phyloP scores from a whole-genome alignment of 2,113 vertebrate genomes.

The Platichthys stellatus region DNA sequence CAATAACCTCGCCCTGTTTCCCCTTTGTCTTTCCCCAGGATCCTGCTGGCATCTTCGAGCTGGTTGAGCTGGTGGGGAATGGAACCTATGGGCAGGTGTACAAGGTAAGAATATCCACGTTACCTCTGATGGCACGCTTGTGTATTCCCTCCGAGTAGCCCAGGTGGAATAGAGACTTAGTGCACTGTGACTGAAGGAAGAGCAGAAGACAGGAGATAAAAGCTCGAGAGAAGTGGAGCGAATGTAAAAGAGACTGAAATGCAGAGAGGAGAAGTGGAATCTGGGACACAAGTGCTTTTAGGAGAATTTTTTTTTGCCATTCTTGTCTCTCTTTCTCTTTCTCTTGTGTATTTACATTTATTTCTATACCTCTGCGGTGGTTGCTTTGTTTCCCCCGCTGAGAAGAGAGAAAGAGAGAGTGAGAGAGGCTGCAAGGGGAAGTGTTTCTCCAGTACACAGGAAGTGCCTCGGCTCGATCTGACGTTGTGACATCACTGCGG shows the following conservation, averaged over 20 bases:
- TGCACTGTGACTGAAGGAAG: conserved; percentile 14
- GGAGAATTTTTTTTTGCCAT: conserved; percentile 7
- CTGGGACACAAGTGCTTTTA: conserved; percentile 50
- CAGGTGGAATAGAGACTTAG: conserved; percentile 8
- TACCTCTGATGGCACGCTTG: no score
- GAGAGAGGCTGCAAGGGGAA: conserved; percentile 5
- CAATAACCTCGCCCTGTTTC: conserved; percentile 1
- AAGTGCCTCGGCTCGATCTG: conserved; percentile 12
- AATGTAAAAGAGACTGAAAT: conserved; percentile 25
- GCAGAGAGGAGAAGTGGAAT: conserved; percentile 27
- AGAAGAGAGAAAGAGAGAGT: not conserved
- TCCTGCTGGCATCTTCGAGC: conserved; percentile 96
- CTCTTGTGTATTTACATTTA: conserved; percentile 8
- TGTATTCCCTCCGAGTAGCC: not conserved
- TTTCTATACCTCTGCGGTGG: not conserved
- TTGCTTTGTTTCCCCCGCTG: not conserved
- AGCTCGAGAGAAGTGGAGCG: conserved; percentile 47
- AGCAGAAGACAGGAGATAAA: conserved; percentile 26
- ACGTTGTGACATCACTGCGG: conserved; percentile 50
- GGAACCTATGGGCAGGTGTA: conserved; percentile 97
- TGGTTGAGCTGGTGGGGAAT: conserved; percentile 97
- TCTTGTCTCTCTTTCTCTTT: not conserved
- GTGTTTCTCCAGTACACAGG: conserved; percentile 37
- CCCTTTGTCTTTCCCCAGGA: conserved; percentile 82
- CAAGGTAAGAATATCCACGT: conserved; percentile 84